Percentiles rank a stretch among this genome's conserved stretches.
These are phyloP conservation scores for Anaspis maculata DNA, from an alignment of 2,888 invertebrate genomes.

Conservation along the genomic window DNA sequence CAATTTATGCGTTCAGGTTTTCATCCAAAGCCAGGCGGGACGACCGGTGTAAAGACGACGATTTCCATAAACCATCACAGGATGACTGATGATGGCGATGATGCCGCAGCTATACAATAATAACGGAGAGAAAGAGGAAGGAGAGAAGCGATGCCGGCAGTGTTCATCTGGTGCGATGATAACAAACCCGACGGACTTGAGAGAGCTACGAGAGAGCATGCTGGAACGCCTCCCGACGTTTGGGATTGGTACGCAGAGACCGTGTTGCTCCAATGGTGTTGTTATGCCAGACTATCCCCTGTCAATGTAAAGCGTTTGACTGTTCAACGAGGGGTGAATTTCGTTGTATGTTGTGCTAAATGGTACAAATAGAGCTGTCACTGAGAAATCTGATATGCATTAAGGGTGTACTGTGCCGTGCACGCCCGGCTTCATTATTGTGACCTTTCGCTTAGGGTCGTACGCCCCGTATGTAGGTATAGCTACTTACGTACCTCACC, in stretches of 20 bases:
- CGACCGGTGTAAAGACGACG: conserved; percentile 3
- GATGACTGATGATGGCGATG: conserved; percentile 1
- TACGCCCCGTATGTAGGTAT: too few species aligned
- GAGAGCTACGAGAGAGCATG: conserved; percentile 18
- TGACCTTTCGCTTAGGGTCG: too few species aligned
- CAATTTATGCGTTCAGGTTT: too few species aligned
- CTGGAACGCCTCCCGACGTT: conserved; percentile 18
- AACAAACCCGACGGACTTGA: too few species aligned
- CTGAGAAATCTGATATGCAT: conserved; percentile 37
- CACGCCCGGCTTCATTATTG: too few species aligned
- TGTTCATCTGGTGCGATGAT: too few species aligned
- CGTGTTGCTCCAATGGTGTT: conserved; percentile 20
- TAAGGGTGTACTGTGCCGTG: conserved; percentile 24
- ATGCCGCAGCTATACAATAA: too few species aligned
- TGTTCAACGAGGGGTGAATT: conserved; percentile 24
- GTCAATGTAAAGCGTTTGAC: conserved; percentile 18
- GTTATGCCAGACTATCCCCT: conserved; percentile 16
- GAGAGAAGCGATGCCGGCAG: too few species aligned
- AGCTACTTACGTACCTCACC: too few species aligned
- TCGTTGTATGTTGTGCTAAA: too few species aligned
- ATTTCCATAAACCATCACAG: too few species aligned
- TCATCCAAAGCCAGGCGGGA: conserved; percentile 2
- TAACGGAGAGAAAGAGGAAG: too few species aligned
- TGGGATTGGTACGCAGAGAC: conserved; percentile 18
- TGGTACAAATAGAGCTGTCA: conserved; percentile 36